Evolutionary conservation across 1,140 invertebrate species (phyloP), one percentile per base, ranked within the genome.

Genomic region (Zaprionus capensis): DNA sequence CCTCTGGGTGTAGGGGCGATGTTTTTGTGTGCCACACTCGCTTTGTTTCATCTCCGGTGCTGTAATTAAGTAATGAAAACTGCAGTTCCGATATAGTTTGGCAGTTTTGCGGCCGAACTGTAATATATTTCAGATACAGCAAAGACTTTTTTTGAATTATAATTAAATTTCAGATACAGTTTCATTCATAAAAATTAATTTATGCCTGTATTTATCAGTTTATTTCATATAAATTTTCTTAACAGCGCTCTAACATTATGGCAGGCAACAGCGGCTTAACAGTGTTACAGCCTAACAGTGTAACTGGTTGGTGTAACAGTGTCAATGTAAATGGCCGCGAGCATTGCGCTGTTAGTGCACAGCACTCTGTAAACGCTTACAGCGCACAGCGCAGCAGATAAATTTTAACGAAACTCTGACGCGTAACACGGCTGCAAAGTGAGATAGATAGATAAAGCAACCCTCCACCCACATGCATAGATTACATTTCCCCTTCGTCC

Each of bases 371-470:
- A 57, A 49, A 36, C 44, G 12, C 49, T 28, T 44, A 34, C 31
- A 53, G 26, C 56, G 20, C 46, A 2, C 7, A n/a, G 46, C 34
- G 34, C 34, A 61, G 46, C 24, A 87, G 81, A 88, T 88, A 88
- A 82, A 87, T 68, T 58, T 83, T 41, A 88, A 87, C 84, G 83
- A 87, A 87, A 81, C 74, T 73, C 24, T n/a, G 44, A 71, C 62
- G 78, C 57, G 71, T 78, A 78, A 78, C 36, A 57, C 67, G 49
- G 75, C 56, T 58, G 80, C 79, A 66, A 66, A 44, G 17, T 11
- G 24, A 28, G 17, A 28, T 2, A 22, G 12, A 22, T 5, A 24
- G 20, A 38, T 9, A 17, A 58, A 24, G 46, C 28, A 49, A 67
- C 58, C 61, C 58, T 4, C 59, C 59, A 53, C 41, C 26, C 61